phyloP scores from a whole-genome alignment of 1,140 invertebrate genomes.

The Sycophila sp. region DNA sequence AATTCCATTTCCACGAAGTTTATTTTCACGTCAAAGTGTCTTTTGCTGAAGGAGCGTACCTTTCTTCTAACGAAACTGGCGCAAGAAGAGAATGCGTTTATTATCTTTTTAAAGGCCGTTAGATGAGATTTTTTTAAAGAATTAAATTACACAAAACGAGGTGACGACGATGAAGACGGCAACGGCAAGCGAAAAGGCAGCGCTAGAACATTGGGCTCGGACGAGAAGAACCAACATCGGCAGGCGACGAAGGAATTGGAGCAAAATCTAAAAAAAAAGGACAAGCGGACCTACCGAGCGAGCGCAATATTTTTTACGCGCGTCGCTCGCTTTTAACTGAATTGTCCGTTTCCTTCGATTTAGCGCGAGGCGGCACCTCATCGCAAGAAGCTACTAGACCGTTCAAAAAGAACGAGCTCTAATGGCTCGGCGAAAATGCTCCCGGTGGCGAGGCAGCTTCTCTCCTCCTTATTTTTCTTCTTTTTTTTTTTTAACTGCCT shows the following conservation, averaged over 20 bases:
- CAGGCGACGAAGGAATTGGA: slow-evolving; percentile 2
- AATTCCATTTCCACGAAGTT: too few species aligned
- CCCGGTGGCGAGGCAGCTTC: neutral
- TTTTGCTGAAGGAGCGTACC: neutral
- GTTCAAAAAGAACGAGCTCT: slow-evolving; percentile 15
- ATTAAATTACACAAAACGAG: neutral
- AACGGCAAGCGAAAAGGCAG: neutral
- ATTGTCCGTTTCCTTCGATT: slow-evolving; percentile 33
- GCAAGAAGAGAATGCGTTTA: neutral
- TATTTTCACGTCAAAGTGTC: neutral
- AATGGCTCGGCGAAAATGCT: slow-evolving; percentile 13
- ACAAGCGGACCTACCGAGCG: slow-evolving; percentile 6
- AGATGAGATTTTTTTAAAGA: neutral
- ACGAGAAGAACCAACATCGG: neutral
- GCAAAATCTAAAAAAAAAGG: slow-evolving; percentile 17
- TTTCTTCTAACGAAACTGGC: neutral
- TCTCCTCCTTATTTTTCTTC: neutral
- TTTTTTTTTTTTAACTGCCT: neutral
- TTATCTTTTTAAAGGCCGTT: neutral
- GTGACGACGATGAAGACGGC: neutral
- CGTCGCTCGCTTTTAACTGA: slow-evolving; percentile 23
- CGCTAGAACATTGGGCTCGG: too few species aligned
- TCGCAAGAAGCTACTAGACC: slow-evolving; percentile 8
- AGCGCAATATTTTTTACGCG: slow-evolving; percentile 21
- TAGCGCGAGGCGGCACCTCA: neutral